phyloP scores from a whole-genome alignment of 2,797 vertebrate genomes.

The Coregonus ussuriensis region DNA sequence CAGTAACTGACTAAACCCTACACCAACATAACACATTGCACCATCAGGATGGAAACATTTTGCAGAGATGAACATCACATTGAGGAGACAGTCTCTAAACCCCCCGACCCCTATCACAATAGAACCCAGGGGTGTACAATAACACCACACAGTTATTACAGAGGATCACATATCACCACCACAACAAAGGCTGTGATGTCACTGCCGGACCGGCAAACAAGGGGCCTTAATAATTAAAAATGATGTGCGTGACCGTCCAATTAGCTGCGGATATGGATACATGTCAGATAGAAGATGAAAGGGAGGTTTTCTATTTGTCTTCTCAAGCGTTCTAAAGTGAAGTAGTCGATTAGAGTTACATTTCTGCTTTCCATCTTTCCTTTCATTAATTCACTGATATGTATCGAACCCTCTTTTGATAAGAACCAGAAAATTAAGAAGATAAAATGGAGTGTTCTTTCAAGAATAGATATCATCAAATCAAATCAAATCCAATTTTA shows the following conservation, averaged over 20 bases:
- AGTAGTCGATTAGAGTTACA: conserved; percentile 36
- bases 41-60: neutral
- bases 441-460: neutral
- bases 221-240: conserved; percentile 78
- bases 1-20: neutral
- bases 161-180: conserved; percentile 72
- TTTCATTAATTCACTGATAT: conserved; percentile 11
- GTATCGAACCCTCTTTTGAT: conserved; percentile 4
- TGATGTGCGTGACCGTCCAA: conserved; percentile 59
- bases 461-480: neutral
- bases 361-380: conserved; percentile 38
- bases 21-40: conserved; percentile 22
- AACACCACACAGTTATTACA: conserved; percentile 74
- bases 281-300: conserved; percentile 65
- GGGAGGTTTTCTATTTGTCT: conserved; percentile 56
- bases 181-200: conserved; percentile 67
- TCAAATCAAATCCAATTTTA: no score
- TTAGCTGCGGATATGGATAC: conserved; percentile 74
- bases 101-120: conserved; percentile 69
- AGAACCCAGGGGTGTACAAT: conserved; percentile 68
- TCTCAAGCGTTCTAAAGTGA: conserved; percentile 33
- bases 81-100: conserved; percentile 37
- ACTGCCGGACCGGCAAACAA: conserved; percentile 69
- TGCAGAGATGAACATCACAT: neutral
- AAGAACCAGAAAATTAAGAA: neutral